Percentiles rank a stretch among this genome's conserved stretches.
Evolutionary conservation across 2,888 invertebrate genomes (phyloP).

Genomic region (Platycheirus rosarum): DNA sequence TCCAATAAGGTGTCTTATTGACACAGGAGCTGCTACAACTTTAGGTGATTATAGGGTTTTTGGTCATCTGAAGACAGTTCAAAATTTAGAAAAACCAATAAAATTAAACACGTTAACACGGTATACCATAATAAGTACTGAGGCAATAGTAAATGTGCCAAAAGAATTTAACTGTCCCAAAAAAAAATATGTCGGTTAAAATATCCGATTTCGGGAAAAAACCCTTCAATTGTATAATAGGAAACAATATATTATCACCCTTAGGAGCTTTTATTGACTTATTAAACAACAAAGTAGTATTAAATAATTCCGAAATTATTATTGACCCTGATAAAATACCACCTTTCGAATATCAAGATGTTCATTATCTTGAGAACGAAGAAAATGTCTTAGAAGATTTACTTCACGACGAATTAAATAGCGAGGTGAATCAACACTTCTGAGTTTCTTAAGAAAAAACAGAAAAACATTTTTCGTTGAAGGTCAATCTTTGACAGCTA

Average conservation of each 20-base stretch:
- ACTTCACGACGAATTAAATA: no score
- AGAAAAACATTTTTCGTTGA: conserved; percentile 47
- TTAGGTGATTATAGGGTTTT: conserved; percentile 13
- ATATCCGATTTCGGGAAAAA: conserved; percentile 26
- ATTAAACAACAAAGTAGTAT: conserved; percentile 5
- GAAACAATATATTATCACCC: no score
- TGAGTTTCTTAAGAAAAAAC: no score
- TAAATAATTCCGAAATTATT: conserved; percentile 37
- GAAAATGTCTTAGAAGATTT: no score
- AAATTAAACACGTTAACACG: conserved; percentile 16
- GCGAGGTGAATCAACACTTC: no score
- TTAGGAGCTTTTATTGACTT: conserved; percentile 16
- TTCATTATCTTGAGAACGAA: no score
- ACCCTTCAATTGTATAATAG: no score
- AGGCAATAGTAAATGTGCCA: conserved; percentile 21
- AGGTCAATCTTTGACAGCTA: conserved; percentile 53
- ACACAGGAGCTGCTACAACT: conserved; percentile 29
- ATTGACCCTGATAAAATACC: no score
- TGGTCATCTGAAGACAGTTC: neutral
- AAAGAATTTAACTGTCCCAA: conserved; percentile 27
- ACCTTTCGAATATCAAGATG: no score
- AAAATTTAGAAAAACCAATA: conserved; percentile 11
- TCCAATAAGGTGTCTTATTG: conserved; percentile 15
- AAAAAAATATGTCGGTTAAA: conserved; percentile 27
- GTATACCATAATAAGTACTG: neutral